Evolutionary conservation across 2,113 vertebrate genomes (phyloP).

Genomic region (Ciconia stormi): DNA sequence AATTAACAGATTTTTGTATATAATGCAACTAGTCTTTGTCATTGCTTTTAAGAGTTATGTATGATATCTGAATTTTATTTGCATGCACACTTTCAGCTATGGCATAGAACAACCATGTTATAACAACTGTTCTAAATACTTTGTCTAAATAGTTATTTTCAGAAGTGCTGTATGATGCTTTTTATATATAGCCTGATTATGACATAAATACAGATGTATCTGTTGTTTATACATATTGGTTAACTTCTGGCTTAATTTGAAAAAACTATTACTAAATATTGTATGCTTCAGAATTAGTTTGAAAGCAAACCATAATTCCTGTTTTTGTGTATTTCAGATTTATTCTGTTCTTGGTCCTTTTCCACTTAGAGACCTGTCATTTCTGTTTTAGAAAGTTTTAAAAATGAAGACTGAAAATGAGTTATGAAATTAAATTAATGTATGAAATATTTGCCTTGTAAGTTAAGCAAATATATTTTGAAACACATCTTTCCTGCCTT

Average conservation of each 20-base stretch:
- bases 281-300: neutral
- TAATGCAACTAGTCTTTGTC: neutral
- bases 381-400: neutral
- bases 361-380: neutral
- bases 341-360: neutral
- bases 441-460: neutral
- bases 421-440: neutral
- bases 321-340: neutral
- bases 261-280: neutral
- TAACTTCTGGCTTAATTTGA: neutral
- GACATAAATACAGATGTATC: neutral
- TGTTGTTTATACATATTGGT: neutral
- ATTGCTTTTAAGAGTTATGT: neutral
- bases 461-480: neutral
- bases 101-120: neutral
- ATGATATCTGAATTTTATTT: neutral
- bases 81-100: neutral
- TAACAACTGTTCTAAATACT: neutral
- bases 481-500: neutral
- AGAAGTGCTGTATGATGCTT: neutral
- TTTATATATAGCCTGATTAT: neutral
- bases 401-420: neutral
- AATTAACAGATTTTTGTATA: neutral
- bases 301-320: neutral
- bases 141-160: neutral